Conservation (phyloP, 2,797 vertebrate genomes). For the Catostomus latipinnis region DNA sequence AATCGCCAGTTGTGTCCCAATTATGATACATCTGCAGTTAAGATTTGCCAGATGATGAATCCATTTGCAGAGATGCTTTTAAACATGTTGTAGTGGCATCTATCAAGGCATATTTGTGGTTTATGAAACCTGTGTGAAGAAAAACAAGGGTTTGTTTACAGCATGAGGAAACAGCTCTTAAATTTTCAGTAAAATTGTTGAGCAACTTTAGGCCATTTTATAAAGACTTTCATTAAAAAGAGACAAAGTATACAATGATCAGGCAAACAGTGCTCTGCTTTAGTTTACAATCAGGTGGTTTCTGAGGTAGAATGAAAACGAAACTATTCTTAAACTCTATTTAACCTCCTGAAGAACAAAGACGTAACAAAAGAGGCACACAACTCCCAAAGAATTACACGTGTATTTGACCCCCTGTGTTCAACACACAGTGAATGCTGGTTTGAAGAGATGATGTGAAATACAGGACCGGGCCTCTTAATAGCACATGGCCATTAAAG, state of each 20-base stretch:
- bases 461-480: constrained; percentile 23
- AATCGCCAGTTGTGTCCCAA: too few relatives aligned
- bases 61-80: too few relatives aligned
- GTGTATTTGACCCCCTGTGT: not conserved
- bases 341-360: too few relatives aligned
- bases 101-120: not conserved
- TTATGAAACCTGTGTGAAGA: constrained; percentile 1
- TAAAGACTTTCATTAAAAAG: constrained; percentile 12
- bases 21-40: too few relatives aligned
- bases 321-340: not conserved
- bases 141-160: constrained; percentile 13
- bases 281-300: not conserved
- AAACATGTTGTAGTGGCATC: not conserved
- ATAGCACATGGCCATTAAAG: constrained; percentile 50
- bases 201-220: constrained; percentile 7
- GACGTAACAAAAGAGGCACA: not conserved
- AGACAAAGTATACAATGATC: constrained; percentile 2
- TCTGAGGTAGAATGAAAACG: constrained; percentile 7
- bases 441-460: constrained; percentile 1
- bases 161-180: constrained; percentile 9
- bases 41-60: too few relatives aligned
- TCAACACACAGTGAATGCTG: not conserved
- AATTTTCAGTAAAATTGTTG: constrained; percentile 14
- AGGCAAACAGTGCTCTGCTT: not conserved
- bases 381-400: constrained; percentile 3